Conservation (phyloP, 2,797 vertebrate genomes). For the Gambusia yucatana region DNA sequence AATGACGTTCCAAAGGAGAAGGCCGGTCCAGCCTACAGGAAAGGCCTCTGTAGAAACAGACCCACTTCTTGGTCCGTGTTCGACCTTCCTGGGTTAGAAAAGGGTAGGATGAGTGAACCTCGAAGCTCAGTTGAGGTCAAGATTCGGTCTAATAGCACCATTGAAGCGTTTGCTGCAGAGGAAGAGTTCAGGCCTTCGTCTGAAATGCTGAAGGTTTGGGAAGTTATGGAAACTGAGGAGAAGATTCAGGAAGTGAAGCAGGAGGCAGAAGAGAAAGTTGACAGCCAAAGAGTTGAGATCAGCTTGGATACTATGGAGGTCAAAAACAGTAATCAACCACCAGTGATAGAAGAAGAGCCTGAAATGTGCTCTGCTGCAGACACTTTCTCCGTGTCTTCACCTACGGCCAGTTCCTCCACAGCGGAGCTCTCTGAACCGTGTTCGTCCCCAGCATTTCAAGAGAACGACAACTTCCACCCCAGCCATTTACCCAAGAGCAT, state of each 20-base stretch:
- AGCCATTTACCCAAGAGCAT: conserved; percentile 72
- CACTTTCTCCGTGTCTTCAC: conserved; percentile 54
- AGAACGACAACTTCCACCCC: conserved; percentile 45
- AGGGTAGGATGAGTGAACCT: conserved; percentile 43
- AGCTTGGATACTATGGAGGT: conserved; percentile 38
- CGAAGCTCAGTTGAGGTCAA: conserved; percentile 21
- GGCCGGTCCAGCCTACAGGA: conserved; percentile 48
- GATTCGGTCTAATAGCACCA: conserved; percentile 30
- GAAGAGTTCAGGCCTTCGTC: conserved; percentile 82
- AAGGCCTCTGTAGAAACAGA: conserved; percentile 56
- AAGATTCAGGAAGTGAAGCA: conserved; percentile 40
- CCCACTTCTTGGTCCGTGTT: conserved; percentile 85
- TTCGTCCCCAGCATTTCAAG: conserved; percentile 38
- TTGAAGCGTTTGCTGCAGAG: conserved; percentile 55
- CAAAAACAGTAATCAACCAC: conserved; percentile 63
- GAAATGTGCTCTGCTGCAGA: conserved; percentile 74
- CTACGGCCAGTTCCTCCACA: conserved; percentile 54
- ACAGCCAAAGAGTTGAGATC: conserved; percentile 23
- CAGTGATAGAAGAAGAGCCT: conserved; percentile 82
- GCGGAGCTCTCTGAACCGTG: conserved; percentile 46
- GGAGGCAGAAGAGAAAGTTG: conserved; percentile 4
- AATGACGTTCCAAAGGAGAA: conserved; percentile 80
- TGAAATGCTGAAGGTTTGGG: conserved; percentile 86
- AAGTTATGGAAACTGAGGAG: conserved; percentile 72
- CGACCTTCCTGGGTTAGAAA: conserved; percentile 77